phyloP scores from a whole-genome alignment of 2,888 invertebrate genomes.

The Stegophylla sp. region DNA sequence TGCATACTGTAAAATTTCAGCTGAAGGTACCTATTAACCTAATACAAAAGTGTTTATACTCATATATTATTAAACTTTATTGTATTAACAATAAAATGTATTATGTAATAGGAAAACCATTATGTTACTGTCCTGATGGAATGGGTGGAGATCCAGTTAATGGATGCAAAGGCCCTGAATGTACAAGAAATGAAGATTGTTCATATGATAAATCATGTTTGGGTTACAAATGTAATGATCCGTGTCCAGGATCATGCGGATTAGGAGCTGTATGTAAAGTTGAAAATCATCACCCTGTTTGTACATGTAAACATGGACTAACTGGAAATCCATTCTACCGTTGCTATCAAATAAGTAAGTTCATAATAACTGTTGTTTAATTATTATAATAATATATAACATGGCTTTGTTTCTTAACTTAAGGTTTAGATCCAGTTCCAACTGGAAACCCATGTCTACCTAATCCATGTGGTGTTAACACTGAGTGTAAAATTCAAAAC shows the following conservation, averaged over 20 bases:
- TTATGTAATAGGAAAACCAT: constrained; percentile 66
- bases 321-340: constrained; percentile 80
- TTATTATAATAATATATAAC: neutral
- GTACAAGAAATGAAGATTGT: constrained; percentile 82
- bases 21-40: constrained; percentile 69
- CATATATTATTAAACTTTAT: neutral
- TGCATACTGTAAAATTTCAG: constrained; percentile 75
- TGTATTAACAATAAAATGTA: neutral
- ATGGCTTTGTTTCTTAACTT: constrained; percentile 14
- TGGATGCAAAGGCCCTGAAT: constrained; percentile 82
- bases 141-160: constrained; percentile 78
- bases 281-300: constrained; percentile 81
- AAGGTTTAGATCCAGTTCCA: constrained; percentile 65
- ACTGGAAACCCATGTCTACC: constrained; percentile 75
- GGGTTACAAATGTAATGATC: constrained; percentile 80
- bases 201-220: constrained; percentile 76
- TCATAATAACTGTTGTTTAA: neutral
- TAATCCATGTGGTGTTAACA: constrained; percentile 80
- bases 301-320: constrained; percentile 75
- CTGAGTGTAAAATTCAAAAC: constrained; percentile 76
- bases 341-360: constrained; percentile 69
- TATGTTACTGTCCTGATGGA: constrained; percentile 78
- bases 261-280: constrained; percentile 76
- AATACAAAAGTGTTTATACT: too few species aligned
- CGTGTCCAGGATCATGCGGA: constrained; percentile 83